Evolutionary conservation across 2,113 vertebrate genomes (phyloP).

Genomic region (Cavia aperea): DNA sequence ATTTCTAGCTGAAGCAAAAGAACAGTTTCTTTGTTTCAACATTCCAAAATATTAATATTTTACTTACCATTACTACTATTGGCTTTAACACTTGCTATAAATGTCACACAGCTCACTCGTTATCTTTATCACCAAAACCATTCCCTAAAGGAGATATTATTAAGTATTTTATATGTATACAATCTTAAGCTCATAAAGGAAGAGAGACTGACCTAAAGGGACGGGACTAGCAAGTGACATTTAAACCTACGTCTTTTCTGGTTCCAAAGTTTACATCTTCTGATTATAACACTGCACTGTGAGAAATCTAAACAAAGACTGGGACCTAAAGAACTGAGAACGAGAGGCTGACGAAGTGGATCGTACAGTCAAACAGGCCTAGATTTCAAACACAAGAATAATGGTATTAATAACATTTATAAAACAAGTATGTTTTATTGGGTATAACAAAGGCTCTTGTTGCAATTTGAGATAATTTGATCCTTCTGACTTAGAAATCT

Average conservation of each 20-base stretch:
- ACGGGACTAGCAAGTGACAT: not conserved
- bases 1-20: not conserved
- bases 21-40: not conserved
- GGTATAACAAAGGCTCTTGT: not conserved
- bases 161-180: not conserved
- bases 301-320: not conserved
- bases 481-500: slow-evolving; percentile 5
- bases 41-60: slow-evolving; percentile 12
- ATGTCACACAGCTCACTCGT: not conserved
- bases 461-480: not conserved
- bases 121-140: not conserved
- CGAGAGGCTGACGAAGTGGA: not conserved
- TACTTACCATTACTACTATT: not conserved
- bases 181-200: slow-evolving; percentile 9
- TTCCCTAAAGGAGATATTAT: not conserved
- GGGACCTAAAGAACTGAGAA: not conserved
- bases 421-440: not conserved
- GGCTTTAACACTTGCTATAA: not conserved
- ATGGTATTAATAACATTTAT: not conserved
- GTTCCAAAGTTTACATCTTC: not conserved
- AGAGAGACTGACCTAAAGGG: not conserved
- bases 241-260: not conserved
- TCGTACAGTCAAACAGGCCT: not conserved
- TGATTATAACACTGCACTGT: not conserved
- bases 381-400: not conserved